Conservation (phyloP, 2,113 vertebrate species). For the Ovis aries region ARS-UI_Ramb_v3.0 NC_056063.1:42706001-42706500, state of each 20-base stretch:
- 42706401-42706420: too few species aligned
- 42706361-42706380: too few species aligned
- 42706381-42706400: too few species aligned
- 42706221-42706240: neutral
- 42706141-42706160: neutral
- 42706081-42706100: neutral
- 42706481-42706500: too few species aligned
- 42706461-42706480: too few species aligned
- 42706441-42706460: too few species aligned
- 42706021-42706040: neutral
- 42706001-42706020: neutral
- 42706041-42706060: neutral
- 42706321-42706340: too few species aligned
- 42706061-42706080: neutral
- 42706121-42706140: neutral
- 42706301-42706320: too few species aligned
- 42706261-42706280: neutral
- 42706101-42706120: neutral
- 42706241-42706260: neutral
- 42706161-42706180: neutral
- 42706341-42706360: too few species aligned
- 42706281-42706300: neutral
- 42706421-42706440: too few species aligned
- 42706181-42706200: neutral
- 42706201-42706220: neutral